Base-by-base conservation (phyloP, 92 coral and sea anemone species). In the Porites cylindrica region DNA sequence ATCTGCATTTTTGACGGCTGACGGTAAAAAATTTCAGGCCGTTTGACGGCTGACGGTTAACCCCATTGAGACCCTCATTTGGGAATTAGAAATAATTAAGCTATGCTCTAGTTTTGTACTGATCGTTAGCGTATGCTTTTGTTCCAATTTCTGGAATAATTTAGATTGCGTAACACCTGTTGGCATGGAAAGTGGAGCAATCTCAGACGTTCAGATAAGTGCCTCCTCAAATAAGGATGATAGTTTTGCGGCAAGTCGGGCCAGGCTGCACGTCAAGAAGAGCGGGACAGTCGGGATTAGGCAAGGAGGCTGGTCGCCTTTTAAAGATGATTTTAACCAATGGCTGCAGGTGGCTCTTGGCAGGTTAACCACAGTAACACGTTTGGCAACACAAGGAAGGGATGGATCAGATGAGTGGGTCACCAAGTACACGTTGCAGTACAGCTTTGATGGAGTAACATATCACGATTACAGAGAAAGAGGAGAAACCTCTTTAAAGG, bases 331-430 rank as follows among this genome's bases (percentile, higher is more conserved):
- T 56, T 3, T 56, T 14, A 56, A 56, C 7, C 61, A 56, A 9
- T 56, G 61, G 61, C 61, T 56, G 11, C 61, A 56, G 61, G 61
- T 56, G 61, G 61, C 11, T 56, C 12, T 56, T 56, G 12, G 61
- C 14, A 8, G 11, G 61, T 56, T 10, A 10, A 56, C 61, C 61
- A 56, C 61, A 56, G 61, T 56, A 14, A 56, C 61, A 56, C 61
- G 61, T 56, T 10, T 56, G 14, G 61, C 61, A 8, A 56, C 61
- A 10, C 61, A 56, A 56, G 61, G 61, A 56, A 62, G 66, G 8
- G 8, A 62, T 62, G 66, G 66, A 62, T 13, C 16, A 7, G 66
- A 62, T 62, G 19, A 69, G 74, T 69, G 74, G 74, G 74, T 69
- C 16, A 69, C 7, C 16, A 23, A 23, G 17, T 69, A 69, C 74